Conservation (phyloP, 1,140 invertebrate species). For the Diploscapter pachys region DNA sequence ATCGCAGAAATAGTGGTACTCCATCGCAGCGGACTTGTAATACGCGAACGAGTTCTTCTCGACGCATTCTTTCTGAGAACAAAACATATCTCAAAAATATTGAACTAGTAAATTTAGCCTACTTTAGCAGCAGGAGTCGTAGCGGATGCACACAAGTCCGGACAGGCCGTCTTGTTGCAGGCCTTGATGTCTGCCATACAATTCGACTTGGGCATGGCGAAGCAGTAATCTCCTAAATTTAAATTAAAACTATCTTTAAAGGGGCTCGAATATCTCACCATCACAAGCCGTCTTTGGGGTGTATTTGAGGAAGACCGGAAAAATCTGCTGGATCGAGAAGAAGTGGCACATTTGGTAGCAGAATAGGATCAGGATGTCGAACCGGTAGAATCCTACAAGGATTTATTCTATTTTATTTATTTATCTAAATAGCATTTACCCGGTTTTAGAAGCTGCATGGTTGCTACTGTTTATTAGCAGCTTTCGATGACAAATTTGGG, state of each 20-base stretch:
- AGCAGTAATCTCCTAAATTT: constrained; percentile 6
- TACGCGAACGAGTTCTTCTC: constrained; percentile 21
- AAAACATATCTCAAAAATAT: background rate
- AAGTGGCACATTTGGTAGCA: constrained; percentile 35
- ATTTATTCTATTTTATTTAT: constrained; percentile 15
- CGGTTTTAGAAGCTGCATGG: too few relatives aligned
- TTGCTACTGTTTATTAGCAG: too few relatives aligned
- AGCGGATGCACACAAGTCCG: constrained; percentile 18
- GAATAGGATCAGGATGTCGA: constrained; percentile 28
- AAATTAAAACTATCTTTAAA: background rate
- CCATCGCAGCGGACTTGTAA: constrained; percentile 29
- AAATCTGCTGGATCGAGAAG: constrained; percentile 31
- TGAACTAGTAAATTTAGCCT: background rate
- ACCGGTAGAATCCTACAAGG: constrained; percentile 24
- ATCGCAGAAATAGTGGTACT: constrained; percentile 24
- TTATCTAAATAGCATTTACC: too few relatives aligned
- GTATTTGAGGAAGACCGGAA: constrained; percentile 32
- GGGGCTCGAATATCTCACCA: background rate
- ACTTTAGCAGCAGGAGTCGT: constrained; percentile 14
- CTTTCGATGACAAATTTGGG: too few relatives aligned
- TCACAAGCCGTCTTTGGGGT: constrained; percentile 26
- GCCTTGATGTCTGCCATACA: constrained; percentile 21
- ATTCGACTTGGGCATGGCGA: constrained; percentile 22
- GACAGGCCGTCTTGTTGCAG: background rate
- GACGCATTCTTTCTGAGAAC: constrained; percentile 5